Percentiles rank a stretch among this genome's conserved stretches.
Conservation (phyloP, 2,113 vertebrate species). For the Halcyon malimbica region DNA sequence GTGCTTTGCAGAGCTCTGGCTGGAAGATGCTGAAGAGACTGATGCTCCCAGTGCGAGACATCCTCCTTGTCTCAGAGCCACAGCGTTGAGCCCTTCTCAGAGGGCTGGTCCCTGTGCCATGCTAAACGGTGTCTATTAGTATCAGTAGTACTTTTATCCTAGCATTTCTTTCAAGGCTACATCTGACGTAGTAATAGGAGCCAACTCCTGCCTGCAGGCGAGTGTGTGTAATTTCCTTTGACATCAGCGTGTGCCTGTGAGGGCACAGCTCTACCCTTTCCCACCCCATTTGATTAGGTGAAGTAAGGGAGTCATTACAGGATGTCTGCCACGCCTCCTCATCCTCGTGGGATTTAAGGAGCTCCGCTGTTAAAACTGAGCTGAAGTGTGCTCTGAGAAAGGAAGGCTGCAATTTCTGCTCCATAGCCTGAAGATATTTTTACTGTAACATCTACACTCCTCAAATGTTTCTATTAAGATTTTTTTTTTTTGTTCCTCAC, state of each 20-base stretch:
- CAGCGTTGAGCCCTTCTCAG: background rate
- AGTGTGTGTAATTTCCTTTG: slow-evolving; percentile 1
- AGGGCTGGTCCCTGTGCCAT: background rate
- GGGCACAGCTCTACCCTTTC: slow-evolving; percentile 25
- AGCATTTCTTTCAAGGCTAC: background rate
- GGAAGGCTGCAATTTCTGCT: background rate
- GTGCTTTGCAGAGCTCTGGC: background rate
- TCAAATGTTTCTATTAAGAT: background rate
- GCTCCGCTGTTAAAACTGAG: background rate
- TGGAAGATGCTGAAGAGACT: background rate
- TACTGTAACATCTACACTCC: background rate
- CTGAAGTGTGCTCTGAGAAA: background rate
- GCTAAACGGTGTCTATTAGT: background rate
- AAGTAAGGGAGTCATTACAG: background rate
- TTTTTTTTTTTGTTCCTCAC: background rate
- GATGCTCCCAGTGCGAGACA: background rate
- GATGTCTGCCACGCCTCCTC: slow-evolving; percentile 1
- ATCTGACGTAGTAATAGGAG: background rate
- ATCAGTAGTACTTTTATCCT: background rate
- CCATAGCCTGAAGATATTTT: background rate
- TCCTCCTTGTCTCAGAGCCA: background rate
- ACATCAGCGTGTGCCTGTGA: slow-evolving; percentile 10
- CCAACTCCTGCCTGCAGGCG: background rate
- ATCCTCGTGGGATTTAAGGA: background rate
- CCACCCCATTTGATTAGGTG: slow-evolving; percentile 17